Conservation (phyloP, 2,797 vertebrate species). For the Brachyrhaphis roseni region DNA sequence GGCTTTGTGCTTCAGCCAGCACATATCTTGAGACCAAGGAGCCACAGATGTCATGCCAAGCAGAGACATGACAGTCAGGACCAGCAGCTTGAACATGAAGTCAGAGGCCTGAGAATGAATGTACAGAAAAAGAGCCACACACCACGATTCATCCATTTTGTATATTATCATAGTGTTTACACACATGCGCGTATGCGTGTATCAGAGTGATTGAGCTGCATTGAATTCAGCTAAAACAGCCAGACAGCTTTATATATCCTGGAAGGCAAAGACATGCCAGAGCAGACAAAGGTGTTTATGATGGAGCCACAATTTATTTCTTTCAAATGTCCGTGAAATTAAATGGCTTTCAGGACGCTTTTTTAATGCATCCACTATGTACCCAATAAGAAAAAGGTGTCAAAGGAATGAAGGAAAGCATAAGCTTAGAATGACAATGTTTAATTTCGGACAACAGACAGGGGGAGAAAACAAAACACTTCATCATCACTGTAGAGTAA, state of each 20-base stretch:
- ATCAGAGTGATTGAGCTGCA: conserved; percentile 43
- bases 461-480: conserved; percentile 12
- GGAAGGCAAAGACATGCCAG: conserved; percentile 43
- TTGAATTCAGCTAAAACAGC: conserved; percentile 46
- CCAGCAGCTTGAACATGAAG: conserved; percentile 36
- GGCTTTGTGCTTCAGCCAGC: conserved; percentile 27
- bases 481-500: conserved; percentile 5
- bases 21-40: conserved; percentile 46
- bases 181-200: conserved; percentile 19
- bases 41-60: conserved; percentile 56
- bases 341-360: conserved; percentile 61
- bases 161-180: conserved; percentile 49
- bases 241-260: conserved; percentile 63
- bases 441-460: conserved; percentile 8
- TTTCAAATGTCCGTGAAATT: conserved; percentile 65
- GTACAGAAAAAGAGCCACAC: conserved; percentile 23
- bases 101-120: conserved; percentile 47
- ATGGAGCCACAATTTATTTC: conserved; percentile 50
- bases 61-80: conserved; percentile 35
- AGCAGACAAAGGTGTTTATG: conserved; percentile 50
- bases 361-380: conserved; percentile 37
- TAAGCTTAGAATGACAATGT: conserved; percentile 17
- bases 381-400: conserved; percentile 25
- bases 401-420: conserved; percentile 3
- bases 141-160: conserved; percentile 45